A percentile compares a stretch with the other conserved stretches of the same genome.
Evolutionary conservation across 1,140 invertebrate genomes (phyloP).

Genomic region (Atta cephalotes): DNA sequence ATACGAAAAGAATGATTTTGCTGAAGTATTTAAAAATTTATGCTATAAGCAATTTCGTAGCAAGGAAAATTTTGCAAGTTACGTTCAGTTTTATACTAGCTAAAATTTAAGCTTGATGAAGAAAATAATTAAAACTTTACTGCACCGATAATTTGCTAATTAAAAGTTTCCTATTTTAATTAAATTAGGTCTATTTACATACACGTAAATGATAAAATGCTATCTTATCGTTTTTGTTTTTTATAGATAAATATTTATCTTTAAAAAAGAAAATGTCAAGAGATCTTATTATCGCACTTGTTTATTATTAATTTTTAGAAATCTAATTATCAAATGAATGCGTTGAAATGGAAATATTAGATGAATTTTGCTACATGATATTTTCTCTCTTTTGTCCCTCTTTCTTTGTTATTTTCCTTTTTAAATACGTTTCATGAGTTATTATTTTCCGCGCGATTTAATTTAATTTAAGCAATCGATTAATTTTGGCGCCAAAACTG

Average conservation of each 20-base stretch:
- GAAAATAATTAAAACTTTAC: conserved; percentile 14
- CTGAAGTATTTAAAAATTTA: not conserved
- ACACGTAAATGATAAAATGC: not conserved
- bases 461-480: conserved; percentile 45
- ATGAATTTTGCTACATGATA: not conserved
- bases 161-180: not conserved
- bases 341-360: not conserved
- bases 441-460: not conserved
- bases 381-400: too few relatives aligned
- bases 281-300: not conserved
- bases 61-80: not conserved
- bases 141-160: not conserved
- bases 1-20: not conserved
- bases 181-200: conserved; percentile 12
- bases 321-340: conserved; percentile 11
- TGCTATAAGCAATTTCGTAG: not conserved
- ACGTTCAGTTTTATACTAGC: not conserved
- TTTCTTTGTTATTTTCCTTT: too few relatives aligned
- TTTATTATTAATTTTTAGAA: not conserved
- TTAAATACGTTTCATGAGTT: too few relatives aligned
- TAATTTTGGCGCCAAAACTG: conserved; percentile 64
- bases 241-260: not conserved
- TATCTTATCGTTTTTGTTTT: not conserved
- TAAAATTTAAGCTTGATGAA: not conserved
- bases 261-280: not conserved